These are phyloP conservation scores for Chrysogorgia sp. DNA, from an alignment of 92 coral and sea anemone species.

Conservation along the genomic window DNA sequence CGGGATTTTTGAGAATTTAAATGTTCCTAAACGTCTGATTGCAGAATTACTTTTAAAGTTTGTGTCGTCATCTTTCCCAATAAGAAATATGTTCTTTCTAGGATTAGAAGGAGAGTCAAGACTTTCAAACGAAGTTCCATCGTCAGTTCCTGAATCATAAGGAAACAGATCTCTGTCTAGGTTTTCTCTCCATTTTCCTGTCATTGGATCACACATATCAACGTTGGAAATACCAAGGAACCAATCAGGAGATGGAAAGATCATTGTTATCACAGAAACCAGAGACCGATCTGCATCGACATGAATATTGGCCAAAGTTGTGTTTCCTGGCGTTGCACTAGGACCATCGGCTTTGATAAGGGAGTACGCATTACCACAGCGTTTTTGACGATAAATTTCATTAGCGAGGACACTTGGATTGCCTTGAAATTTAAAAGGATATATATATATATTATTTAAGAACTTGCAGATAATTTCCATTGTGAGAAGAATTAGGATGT, in stretches of 20 bases:
- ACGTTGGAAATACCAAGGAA: background rate
- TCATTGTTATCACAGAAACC: slow-evolving; percentile 3
- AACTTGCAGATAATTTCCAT: too few species aligned
- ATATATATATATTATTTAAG: too few species aligned
- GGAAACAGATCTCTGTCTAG: background rate
- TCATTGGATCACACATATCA: background rate
- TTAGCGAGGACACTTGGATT: too few species aligned
- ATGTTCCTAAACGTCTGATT: background rate
- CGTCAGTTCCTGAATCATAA: slow-evolving; percentile 6
- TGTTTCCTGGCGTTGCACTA: too few species aligned
- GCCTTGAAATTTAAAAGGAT: too few species aligned
- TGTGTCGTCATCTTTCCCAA: background rate
- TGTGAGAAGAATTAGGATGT: too few species aligned
- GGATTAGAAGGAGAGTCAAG: background rate
- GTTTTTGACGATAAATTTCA: too few species aligned
- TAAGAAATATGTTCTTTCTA: background rate
- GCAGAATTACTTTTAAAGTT: background rate
- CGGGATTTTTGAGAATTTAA: background rate
- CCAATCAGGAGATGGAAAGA: slow-evolving; percentile 11
- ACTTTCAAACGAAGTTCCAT: background rate
- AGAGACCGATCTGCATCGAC: background rate
- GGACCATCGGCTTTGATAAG: too few species aligned
- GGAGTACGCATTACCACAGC: too few species aligned
- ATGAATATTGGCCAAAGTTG: too few species aligned
- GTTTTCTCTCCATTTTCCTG: background rate